Evolutionary conservation across 2,113 vertebrate genomes (phyloP).

Genomic region (Chaetodon trifascialis): DNA sequence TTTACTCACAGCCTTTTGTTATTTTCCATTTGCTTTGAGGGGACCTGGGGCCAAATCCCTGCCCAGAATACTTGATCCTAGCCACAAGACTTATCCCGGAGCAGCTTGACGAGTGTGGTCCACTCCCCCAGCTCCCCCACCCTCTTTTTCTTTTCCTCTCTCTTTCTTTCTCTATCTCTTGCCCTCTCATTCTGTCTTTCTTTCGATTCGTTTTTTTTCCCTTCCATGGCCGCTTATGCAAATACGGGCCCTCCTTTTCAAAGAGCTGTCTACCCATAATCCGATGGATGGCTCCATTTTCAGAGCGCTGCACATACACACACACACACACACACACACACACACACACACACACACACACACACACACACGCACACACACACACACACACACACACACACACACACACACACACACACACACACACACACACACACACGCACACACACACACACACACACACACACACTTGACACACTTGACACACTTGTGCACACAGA

Average conservation of each 20-base stretch:
- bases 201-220: constrained; percentile 49
- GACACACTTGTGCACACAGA: constrained; percentile 10
- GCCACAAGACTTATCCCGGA: constrained; percentile 71
- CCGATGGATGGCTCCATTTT: constrained; percentile 83
- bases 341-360: constrained; percentile 42
- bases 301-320: constrained; percentile 39
- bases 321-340: constrained; percentile 41
- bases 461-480: too few relatives aligned
- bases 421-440: constrained; percentile 39
- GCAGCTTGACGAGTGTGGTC: constrained; percentile 68
- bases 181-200: constrained; percentile 41
- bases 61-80: constrained; percentile 73
- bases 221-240: constrained; percentile 75
- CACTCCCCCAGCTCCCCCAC: constrained; percentile 12
- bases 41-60: constrained; percentile 69
- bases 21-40: constrained; percentile 79
- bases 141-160: constrained; percentile 9
- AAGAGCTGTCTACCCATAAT: constrained; percentile 81
- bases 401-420: constrained; percentile 50
- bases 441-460: constrained; percentile 47
- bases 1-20: constrained; percentile 74
- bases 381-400: constrained; percentile 38
- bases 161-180: constrained; percentile 38
- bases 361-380: too few relatives aligned
- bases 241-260: constrained; percentile 76